Conservation (phyloP, 2,888 invertebrate species). For the Embidobia sp. region DNA sequence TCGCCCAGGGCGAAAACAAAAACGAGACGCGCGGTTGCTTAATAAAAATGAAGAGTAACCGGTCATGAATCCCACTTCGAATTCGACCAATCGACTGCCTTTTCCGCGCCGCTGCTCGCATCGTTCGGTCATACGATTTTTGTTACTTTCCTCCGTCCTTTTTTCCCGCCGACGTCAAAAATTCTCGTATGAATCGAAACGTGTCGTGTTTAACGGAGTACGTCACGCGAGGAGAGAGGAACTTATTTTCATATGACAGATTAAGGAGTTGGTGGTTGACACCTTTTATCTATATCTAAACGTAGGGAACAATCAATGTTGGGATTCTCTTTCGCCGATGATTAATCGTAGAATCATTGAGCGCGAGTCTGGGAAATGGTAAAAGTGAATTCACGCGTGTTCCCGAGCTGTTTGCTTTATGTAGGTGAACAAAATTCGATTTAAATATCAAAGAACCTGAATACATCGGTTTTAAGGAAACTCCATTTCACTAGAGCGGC, state of each 20-base stretch:
- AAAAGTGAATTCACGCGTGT: too few species aligned
- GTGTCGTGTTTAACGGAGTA: neutral
- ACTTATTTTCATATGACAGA: neutral
- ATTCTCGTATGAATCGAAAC: neutral
- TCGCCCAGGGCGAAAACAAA: constrained; percentile 49
- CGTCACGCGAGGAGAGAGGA: constrained; percentile 5
- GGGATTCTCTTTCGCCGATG: neutral
- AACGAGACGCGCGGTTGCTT: constrained; percentile 43
- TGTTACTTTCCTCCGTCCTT: constrained; percentile 1
- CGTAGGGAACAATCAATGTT: neutral
- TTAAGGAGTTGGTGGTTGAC: constrained; percentile 2
- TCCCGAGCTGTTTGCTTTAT: neutral
- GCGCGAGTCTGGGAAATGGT: too few species aligned
- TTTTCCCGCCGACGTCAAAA: constrained; percentile 4
- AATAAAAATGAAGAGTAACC: constrained; percentile 60
- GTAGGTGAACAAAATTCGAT: constrained; percentile 1
- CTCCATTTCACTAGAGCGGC: neutral
- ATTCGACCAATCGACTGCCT: constrained; percentile 62
- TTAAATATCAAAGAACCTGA: constrained; percentile 16
- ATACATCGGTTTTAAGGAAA: neutral
- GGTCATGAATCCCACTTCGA: constrained; percentile 41
- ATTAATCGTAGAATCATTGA: too few species aligned
- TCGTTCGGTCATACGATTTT: neutral
- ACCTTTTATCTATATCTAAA: constrained; percentile 21
- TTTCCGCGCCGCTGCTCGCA: constrained; percentile 46